Conservation (phyloP, 2,888 invertebrate species). For the Lasiommata megera region DNA sequence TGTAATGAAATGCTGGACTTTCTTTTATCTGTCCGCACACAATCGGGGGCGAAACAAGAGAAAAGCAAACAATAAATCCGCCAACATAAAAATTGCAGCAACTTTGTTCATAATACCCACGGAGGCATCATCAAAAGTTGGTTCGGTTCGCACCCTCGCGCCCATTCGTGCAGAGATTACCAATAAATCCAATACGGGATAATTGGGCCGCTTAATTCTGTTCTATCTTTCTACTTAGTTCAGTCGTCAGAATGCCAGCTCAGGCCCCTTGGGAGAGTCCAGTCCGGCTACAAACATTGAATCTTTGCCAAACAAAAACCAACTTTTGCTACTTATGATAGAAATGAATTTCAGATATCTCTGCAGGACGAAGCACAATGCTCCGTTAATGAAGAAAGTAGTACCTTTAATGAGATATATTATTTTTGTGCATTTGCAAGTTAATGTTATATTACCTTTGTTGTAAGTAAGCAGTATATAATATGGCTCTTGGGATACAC, state of each 20-base stretch:
- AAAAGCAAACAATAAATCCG: conserved; percentile 75
- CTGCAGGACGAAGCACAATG: conserved; percentile 43
- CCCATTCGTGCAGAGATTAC: conserved; percentile 81
- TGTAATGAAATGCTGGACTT: conserved; percentile 62
- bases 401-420: conserved; percentile 62
- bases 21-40: conserved; percentile 72
- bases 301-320: conserved; percentile 60
- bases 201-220: conserved; percentile 82
- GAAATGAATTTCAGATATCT: conserved; percentile 53
- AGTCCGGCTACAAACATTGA: conserved; percentile 64
- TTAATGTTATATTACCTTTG: conserved; percentile 5
- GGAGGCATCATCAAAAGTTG: conserved; percentile 80
- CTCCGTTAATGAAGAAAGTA: conserved; percentile 59
- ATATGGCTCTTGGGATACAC: no score
- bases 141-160: conserved; percentile 79
- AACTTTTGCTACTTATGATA: conserved; percentile 52
- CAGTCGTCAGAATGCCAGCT: conserved; percentile 81
- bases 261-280: conserved; percentile 77
- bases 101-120: conserved; percentile 79
- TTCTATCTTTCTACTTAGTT: conserved; percentile 82
- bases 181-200: conserved; percentile 82
- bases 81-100: conserved; percentile 80
- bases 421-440: conserved; percentile 36
- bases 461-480: not conserved
- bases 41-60: conserved; percentile 68